Evolutionary conservation across 1,140 invertebrate genomes (phyloP), one percentile per base, ranked within the genome.

Genomic region (Cephus cinctus): DNA sequence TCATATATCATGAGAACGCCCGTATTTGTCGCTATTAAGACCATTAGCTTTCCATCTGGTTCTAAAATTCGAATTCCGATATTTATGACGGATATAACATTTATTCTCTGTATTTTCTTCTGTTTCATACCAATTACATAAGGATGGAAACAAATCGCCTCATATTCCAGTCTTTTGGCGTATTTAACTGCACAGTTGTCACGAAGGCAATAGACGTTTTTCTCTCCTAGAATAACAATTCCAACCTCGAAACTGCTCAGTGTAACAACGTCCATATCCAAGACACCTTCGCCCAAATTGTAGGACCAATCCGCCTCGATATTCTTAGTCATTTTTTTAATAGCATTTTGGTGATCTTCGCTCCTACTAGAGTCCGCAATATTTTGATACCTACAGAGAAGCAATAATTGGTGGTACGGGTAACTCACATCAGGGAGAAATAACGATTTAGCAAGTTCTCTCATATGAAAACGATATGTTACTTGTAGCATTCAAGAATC

Each of bases 81-180:
- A n/a, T n/a, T n/a, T n/a, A n/a, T n/a, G n/a, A n/a, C n/a, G n/a
- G n/a, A n/a, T n/a, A n/a, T n/a, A n/a, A n/a, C n/a, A n/a, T 11
- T 14, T 42, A n/a, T 25, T 25, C 12, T 1, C 5, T 42, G 9
- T 21, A 41, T 19, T 41, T 8, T 8, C 14, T 15, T 27, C 14
- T 11, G 2, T 43, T 31, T 45, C 73, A 73, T 83, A 83, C 88
- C 83, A 61, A 85, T 82, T 40, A 84, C 74, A 74, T 90, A 93
- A 9, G 84, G 78, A 53, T 78, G 74, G 69, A 89, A 86, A 67
- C 87, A 90, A 41, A 86, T 75, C 1, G 90, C 85, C 54, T 81
- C 83, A 74, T 83, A 94, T 56, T 93, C 89, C 41, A 94, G 83
- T 65, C 86, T 85, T 61, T 92, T 92, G 71, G 86, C 85, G 59